Percentiles rank a stretch among this genome's conserved stretches.
Evolutionary conservation across 2,888 invertebrate species (phyloP).

Genomic region (Orthosia gothica): DNA sequence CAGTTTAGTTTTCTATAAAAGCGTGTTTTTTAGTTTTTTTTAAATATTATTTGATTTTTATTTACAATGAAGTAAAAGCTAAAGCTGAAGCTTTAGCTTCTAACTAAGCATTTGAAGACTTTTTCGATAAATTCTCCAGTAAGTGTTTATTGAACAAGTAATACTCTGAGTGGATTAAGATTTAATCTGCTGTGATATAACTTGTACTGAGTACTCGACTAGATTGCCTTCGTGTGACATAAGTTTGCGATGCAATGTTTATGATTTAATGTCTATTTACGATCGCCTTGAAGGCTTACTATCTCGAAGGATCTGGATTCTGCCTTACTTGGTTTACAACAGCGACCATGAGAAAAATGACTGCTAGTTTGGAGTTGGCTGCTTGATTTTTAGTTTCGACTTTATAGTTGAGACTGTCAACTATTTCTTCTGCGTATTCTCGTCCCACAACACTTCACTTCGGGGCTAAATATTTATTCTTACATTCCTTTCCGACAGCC

Average conservation of each 20-base stretch:
- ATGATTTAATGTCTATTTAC: constrained; percentile 15
- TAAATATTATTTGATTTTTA: too few relatives aligned
- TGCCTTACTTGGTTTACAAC: background rate
- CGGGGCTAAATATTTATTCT: background rate
- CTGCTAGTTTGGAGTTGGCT: background rate
- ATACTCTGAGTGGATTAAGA: constrained; percentile 19
- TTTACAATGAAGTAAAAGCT: too few relatives aligned
- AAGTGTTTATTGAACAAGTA: constrained; percentile 20
- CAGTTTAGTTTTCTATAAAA: too few relatives aligned
- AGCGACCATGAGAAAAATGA: background rate
- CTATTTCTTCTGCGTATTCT: background rate
- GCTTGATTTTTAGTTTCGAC: too few relatives aligned
- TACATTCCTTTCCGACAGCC: too few relatives aligned
- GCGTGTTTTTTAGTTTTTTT: too few relatives aligned
- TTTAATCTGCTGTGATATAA: constrained; percentile 38
- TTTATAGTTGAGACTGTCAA: background rate
- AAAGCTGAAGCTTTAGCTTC: too few relatives aligned
- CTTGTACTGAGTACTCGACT: constrained; percentile 29
- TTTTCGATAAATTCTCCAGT: constrained; percentile 10
- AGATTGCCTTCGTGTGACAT: constrained; percentile 43
- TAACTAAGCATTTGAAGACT: background rate
- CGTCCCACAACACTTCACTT: background rate
- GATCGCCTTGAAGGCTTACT: background rate
- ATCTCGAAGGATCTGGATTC: background rate
- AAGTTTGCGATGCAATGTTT: constrained; percentile 21